phyloP scores from a whole-genome alignment of 2,888 invertebrate genomes.

The Sipha maydis region DNA sequence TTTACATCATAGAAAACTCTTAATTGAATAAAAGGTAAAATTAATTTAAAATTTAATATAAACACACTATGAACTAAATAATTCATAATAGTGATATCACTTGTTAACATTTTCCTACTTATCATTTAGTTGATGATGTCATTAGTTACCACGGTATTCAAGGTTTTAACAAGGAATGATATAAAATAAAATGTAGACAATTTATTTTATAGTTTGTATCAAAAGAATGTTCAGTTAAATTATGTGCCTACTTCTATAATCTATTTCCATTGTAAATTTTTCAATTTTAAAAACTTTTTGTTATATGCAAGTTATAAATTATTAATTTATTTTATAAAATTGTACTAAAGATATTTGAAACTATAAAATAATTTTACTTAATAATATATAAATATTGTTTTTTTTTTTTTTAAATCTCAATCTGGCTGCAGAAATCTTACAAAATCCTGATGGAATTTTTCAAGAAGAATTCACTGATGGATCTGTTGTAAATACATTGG shows the following conservation, averaged over 20 bases:
- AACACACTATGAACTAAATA: not conserved
- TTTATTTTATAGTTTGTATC: slow-evolving; percentile 23
- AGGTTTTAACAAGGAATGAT: slow-evolving; percentile 21
- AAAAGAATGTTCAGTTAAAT: slow-evolving; percentile 25
- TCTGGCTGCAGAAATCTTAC: slow-evolving; percentile 47
- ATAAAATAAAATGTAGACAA: slow-evolving; percentile 45
- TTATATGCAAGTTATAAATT: not conserved
- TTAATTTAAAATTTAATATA: not conserved
- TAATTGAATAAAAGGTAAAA: not conserved
- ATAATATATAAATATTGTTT: slow-evolving; percentile 9
- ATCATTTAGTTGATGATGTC: not conserved
- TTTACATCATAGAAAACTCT: not conserved
- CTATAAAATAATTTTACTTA: not conserved
- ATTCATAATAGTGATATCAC: not conserved
- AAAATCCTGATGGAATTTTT: slow-evolving; percentile 19
- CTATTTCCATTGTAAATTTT: not conserved
- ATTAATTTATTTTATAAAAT: not conserved
- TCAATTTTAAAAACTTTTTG: not conserved
- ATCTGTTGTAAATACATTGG: slow-evolving; percentile 27
- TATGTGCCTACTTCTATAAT: not conserved
- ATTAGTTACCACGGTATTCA: slow-evolving; percentile 46
- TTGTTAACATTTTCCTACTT: not conserved
- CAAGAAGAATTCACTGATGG: slow-evolving; percentile 13
- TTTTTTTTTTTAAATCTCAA: slow-evolving; percentile 21
- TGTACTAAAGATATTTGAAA: not conserved